These are phyloP conservation scores for Oscheius sp. DNA, from an alignment of 2,888 invertebrate genomes.

Conservation along the genomic window DNA sequence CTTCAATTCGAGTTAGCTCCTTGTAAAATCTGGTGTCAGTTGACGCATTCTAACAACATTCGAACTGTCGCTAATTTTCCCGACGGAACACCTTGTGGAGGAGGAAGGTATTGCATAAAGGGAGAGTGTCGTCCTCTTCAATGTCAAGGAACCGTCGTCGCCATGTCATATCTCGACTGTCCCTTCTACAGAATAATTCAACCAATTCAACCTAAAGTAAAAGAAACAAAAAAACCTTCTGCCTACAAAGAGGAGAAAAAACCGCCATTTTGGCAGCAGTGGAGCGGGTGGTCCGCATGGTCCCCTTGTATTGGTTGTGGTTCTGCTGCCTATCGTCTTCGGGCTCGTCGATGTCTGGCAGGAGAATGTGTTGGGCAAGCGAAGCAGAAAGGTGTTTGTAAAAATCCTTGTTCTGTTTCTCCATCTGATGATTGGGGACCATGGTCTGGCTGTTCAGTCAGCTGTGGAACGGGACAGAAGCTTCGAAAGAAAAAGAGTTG, in stretches of 20 bases:
- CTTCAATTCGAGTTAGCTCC: conserved; percentile 58
- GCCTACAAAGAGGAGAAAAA: conserved; percentile 25
- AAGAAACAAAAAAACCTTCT: not conserved
- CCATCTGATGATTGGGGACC: conserved; percentile 35
- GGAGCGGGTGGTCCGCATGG: conserved; percentile 53
- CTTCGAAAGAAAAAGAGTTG: conserved; percentile 45
- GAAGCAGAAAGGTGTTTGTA: conserved; percentile 35
- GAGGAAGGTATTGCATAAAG: conserved; percentile 60
- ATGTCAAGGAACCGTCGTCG: conserved; percentile 3
- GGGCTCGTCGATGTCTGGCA: conserved; percentile 48
- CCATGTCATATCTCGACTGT: conserved; percentile 10
- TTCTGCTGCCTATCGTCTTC: conserved; percentile 41
- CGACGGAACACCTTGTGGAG: conserved; percentile 66
- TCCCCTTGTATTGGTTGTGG: conserved; percentile 51
- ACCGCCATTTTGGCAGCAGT: conserved; percentile 45
- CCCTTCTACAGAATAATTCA: conserved; percentile 28
- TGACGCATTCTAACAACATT: conserved; percentile 52
- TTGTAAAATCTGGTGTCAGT: conserved; percentile 61
- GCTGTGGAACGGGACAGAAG: conserved; percentile 47
- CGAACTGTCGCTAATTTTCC: conserved; percentile 65
- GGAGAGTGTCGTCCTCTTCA: conserved; percentile 55
- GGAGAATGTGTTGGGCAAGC: conserved; percentile 42
- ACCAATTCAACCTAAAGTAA: not conserved
- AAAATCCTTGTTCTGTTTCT: not conserved
- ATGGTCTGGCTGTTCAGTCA: conserved; percentile 52